These are phyloP conservation scores for Eristalis arbustorum DNA, from an alignment of 2,888 invertebrate genomes.

Conservation along the genomic window DNA sequence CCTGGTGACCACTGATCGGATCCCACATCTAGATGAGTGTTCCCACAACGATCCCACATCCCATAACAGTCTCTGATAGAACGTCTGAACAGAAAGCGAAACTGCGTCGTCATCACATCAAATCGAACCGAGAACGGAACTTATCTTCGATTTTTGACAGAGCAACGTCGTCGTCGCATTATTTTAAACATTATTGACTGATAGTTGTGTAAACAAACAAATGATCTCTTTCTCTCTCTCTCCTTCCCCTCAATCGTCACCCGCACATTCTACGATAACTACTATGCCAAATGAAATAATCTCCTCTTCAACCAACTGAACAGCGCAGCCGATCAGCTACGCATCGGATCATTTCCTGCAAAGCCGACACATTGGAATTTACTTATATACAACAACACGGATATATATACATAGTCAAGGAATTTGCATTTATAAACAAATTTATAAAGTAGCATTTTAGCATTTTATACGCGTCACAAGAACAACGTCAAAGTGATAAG, in stretches of 20 bases:
- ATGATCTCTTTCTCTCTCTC: conserved; percentile 49
- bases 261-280: conserved; percentile 26
- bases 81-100: not conserved
- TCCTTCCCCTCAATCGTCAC: conserved; percentile 43
- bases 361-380: conserved; percentile 57
- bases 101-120: not conserved
- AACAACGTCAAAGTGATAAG: conserved; percentile 58
- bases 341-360: conserved; percentile 70
- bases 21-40: conserved; percentile 14
- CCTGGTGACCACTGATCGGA: not conserved
- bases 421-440: conserved; percentile 71
- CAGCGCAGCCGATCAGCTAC: conserved; percentile 38
- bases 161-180: conserved; percentile 43
- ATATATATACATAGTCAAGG: conserved; percentile 62
- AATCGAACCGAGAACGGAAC: not conserved
- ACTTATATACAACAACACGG: conserved; percentile 51
- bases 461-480: conserved; percentile 67
- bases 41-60: not conserved
- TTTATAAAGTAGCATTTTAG: conserved; percentile 57
- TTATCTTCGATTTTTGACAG: not conserved
- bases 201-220: conserved; percentile 67
- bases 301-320: conserved; percentile 50
- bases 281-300: conserved; percentile 64
- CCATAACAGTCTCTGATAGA: too few relatives aligned
- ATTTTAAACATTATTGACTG: conserved; percentile 50